A percentile compares a stretch with the other conserved stretches of the same genome.
phyloP scores from a whole-genome alignment of 2,797 vertebrate genomes.

The Halcyon chelicuti region DNA sequence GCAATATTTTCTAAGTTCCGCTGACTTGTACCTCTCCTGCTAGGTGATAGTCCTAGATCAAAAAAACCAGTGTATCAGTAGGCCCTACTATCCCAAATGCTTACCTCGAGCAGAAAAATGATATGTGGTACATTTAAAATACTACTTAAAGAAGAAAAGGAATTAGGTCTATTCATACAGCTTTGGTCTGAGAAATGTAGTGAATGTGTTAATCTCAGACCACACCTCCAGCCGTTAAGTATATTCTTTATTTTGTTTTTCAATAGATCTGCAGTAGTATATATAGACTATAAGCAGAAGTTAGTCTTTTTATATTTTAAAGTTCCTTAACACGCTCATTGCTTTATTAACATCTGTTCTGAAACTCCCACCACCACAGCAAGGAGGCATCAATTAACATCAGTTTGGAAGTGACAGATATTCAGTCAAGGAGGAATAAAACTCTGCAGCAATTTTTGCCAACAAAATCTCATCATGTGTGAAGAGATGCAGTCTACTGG shows the following conservation, averaged over 20 bases:
- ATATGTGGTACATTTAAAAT: background rate
- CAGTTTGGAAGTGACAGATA: slow-evolving; percentile 63
- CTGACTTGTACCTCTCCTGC: background rate
- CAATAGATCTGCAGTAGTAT: slow-evolving; percentile 7
- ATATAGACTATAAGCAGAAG: slow-evolving; percentile 41
- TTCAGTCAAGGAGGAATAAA: slow-evolving; percentile 56
- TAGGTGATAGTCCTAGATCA: background rate
- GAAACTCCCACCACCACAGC: slow-evolving; percentile 33
- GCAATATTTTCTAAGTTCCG: slow-evolving; percentile 38
- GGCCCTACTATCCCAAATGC: background rate
- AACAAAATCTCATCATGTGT: slow-evolving; percentile 52
- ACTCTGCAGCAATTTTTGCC: slow-evolving; percentile 44
- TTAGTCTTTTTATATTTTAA: slow-evolving; percentile 35
- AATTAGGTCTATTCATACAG: background rate
- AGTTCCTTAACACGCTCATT: slow-evolving; percentile 29
- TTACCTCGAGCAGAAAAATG: background rate
- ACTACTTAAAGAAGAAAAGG: background rate
- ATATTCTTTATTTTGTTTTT: slow-evolving; percentile 44
- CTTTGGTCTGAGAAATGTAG: background rate
- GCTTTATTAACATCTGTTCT: slow-evolving; percentile 61
- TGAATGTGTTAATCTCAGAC: background rate
- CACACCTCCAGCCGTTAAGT: background rate
- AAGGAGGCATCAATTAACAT: slow-evolving; percentile 67
- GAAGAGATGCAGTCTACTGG: slow-evolving; percentile 50
- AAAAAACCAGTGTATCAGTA: background rate